These are phyloP conservation scores for Thaumetopoea pityocampa DNA, from an alignment of 1,140 invertebrate genomes.

Conservation along the genomic window DNA sequence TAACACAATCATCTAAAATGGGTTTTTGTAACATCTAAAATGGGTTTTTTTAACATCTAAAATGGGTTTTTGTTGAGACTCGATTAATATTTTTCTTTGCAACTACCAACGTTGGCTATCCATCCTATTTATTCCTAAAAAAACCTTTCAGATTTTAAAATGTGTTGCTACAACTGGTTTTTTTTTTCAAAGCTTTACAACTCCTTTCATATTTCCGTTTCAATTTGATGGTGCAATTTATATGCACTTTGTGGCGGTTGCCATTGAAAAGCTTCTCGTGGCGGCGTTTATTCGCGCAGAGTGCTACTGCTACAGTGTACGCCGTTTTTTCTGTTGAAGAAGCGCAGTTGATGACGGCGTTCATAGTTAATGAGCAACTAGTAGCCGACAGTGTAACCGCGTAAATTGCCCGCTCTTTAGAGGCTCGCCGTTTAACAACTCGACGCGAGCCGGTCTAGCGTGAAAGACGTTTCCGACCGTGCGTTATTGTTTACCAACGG, in stretches of 20 bases:
- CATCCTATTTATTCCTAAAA: constrained; percentile 34
- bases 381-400: constrained; percentile 59
- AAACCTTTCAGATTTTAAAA: constrained; percentile 48
- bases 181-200: constrained; percentile 53
- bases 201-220: constrained; percentile 63
- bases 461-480: constrained; percentile 60
- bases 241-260: constrained; percentile 68
- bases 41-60: too few species aligned
- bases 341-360: constrained; percentile 67
- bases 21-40: too few species aligned
- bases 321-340: constrained; percentile 65
- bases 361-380: constrained; percentile 72
- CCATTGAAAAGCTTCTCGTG: constrained; percentile 53
- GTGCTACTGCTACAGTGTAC: constrained; percentile 63
- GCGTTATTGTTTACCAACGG: constrained; percentile 59
- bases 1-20: too few species aligned
- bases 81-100: not conserved
- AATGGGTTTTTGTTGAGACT: too few species aligned
- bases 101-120: constrained; percentile 5
- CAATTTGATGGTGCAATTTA: constrained; percentile 68
- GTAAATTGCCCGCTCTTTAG: constrained; percentile 62
- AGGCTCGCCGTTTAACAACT: constrained; percentile 51
- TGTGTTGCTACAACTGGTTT: constrained; percentile 41
- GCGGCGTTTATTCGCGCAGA: constrained; percentile 54
- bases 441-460: constrained; percentile 39